Evolutionary conservation across 1,140 invertebrate genomes (phyloP), one percentile per base, ranked within the genome.

Genomic region (Drosophila subpulchrella): DNA sequence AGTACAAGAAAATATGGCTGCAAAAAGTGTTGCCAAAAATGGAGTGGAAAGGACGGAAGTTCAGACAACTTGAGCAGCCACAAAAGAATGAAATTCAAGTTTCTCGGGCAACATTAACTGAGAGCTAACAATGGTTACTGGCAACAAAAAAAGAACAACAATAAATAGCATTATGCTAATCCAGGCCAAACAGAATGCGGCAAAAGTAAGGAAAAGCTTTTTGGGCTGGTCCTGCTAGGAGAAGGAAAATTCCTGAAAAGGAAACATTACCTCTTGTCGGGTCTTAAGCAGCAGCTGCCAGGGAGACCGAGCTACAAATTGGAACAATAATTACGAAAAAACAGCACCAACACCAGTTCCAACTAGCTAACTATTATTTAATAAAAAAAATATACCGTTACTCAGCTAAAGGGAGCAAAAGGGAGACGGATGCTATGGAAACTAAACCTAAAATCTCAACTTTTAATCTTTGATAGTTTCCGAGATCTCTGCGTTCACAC

Each of bases 91-190:
- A 71, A 71, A 71, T 72, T 72, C 66, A 58, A 72, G 65, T 72
- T 47, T 53, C 68, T 85, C 51, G 62, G 61, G 75, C 57, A 84
- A 84, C 81, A 84, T 84, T 84, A 85, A 85, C 81, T 81, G 81
- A 50, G 60, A 27, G 50, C 65, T 63, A 70, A 71, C 66, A 83
- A 80, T 61, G 76, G 44, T 50, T 61, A 72, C 62, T 71, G 68
- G 68, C 66, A 75, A 81, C 77, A 85, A 85, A 73, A 62, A 81
- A 81, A 85, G 73, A 71, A 85, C 81, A 85, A 85, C 81, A 85
- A 85, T 85, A 85, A 85, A 85, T 85, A 85, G 81, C 82, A 86
- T 85, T 86, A 85, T 85, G 82, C 82, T 85, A 85, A 85, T 85
- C 82, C 82, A 86, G 82, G 82, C 82, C 82, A 85, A 85, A 85